phyloP scores from a whole-genome alignment of 1,140 invertebrate genomes.

The Oedothorax gibbosus region DNA sequence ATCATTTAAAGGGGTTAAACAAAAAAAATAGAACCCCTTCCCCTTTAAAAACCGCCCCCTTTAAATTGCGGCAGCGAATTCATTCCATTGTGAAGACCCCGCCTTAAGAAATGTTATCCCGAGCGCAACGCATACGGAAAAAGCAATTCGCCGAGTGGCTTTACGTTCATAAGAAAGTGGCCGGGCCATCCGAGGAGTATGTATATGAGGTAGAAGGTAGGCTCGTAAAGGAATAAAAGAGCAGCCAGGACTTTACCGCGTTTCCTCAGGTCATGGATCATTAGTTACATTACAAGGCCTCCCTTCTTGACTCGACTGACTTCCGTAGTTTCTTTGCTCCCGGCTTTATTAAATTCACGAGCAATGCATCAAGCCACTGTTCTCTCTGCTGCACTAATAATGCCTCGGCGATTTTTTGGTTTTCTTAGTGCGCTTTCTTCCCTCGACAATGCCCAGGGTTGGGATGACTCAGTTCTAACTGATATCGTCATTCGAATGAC shows the following conservation, averaged over 20 bases:
- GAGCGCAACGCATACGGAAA: conserved; percentile 49
- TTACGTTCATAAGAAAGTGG: conserved; percentile 53
- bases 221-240: conserved; percentile 56
- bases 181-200: conserved; percentile 49
- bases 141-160: conserved; percentile 48
- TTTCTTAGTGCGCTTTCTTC: not conserved
- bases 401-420: not conserved
- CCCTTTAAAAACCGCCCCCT: not conserved
- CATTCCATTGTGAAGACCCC: conserved; percentile 49
- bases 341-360: conserved; percentile 57
- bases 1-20: not conserved
- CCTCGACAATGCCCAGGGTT: conserved; percentile 28
- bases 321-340: conserved; percentile 44
- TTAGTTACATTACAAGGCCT: conserved; percentile 57
- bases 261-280: conserved; percentile 55
- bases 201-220: conserved; percentile 54
- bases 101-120: conserved; percentile 32
- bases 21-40: not conserved
- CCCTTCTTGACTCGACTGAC: conserved; percentile 3
- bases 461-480: conserved; percentile 15
- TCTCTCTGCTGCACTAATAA: conserved; percentile 40
- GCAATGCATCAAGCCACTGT: conserved; percentile 56
- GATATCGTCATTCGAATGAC: too few relatives aligned
- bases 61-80: conserved; percentile 47
- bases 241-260: conserved; percentile 31